Evolutionary conservation across 2,113 vertebrate species (phyloP), one percentile per base, ranked within the genome.

Genomic region (Corvus moneduloides): DNA sequence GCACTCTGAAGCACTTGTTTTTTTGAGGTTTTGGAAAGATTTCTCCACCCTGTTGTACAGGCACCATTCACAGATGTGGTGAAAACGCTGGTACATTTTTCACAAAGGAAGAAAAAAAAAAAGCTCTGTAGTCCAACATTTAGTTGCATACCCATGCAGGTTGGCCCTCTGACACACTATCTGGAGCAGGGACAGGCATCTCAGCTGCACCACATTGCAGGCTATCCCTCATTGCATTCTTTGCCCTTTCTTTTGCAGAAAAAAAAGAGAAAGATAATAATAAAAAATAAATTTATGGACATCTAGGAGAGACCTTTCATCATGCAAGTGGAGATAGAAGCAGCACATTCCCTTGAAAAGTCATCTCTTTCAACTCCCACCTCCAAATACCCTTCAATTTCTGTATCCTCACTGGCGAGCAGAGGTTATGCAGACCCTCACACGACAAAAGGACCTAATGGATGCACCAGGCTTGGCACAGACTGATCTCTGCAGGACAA

Each of bases 391-490:
- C 5, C 58, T 82, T 58, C 16, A 68, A 9, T 26, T 76, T 18
- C 66, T 73, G 15, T 4, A 51, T 24, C 24, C 33, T 63, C 5
- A 1, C 16, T 33, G 37, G 20, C 0, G 2, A 93, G 12, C 24
- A 74, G 54, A 41, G 22, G 23, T n/a, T 64, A 27, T 72, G n/a
- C 44, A 68, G 27, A 7, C 32, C 33, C 30, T 80, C 16, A 15
- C 16, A 5, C 6, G 24, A 43, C 11, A 1, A 2, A 82, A 85
- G 26, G n/a, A 54, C 26, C 44, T 32, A 37, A 68, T 17, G 55
- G 30, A 52, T 30, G 15, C 61, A 55, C 6, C 10, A 78, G 30
- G 30, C 43, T 63, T 72, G 80, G 55, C 49, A 81, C 37, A 81
- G 61, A 30, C 32, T 7, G 1, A 6, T 51, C 7, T 93, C 15